Evolutionary conservation across 2,113 vertebrate genomes (phyloP).

Genomic region (Phocoena phocoena): DNA sequence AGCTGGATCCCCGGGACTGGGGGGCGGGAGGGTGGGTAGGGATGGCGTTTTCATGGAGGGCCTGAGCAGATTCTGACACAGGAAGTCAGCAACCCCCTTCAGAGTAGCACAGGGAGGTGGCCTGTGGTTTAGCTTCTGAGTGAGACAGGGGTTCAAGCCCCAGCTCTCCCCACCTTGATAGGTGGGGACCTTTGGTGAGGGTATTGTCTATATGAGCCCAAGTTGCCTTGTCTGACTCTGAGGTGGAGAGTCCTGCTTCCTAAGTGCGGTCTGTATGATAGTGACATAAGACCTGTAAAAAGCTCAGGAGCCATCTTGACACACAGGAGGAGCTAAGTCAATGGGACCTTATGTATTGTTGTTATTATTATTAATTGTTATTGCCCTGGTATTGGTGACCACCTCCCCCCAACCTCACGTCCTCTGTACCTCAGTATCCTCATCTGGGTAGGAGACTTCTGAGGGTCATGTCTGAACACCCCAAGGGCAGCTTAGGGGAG

Average conservation of each 20-base stretch:
- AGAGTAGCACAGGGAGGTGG: not conserved
- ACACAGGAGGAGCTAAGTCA: not conserved
- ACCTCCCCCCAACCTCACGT: not conserved
- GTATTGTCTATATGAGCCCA: not conserved
- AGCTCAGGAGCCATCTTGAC: not conserved
- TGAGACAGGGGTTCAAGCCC: not conserved
- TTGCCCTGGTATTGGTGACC: not conserved
- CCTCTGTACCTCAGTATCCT: not conserved
- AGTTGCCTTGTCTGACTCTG: not conserved
- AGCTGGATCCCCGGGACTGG: fast-evolving
- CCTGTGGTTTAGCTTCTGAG: not conserved
- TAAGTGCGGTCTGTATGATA: not conserved
- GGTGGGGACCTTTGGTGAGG: not conserved
- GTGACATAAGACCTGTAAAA: not conserved
- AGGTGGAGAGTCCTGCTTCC: not conserved
- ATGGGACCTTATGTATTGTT: fast-evolving
- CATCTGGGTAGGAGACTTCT: not conserved
- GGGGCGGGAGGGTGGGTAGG: not conserved
- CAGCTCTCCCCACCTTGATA: not conserved
- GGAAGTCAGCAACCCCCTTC: not conserved
- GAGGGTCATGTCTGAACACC: not conserved
- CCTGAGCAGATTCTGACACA: not conserved
- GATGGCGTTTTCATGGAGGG: not conserved
- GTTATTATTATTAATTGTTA: not conserved
- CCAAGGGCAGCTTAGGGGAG: not conserved